These are phyloP conservation scores for Rhynchophorus ferrugineus DNA, from an alignment of 1,140 invertebrate species.

Conservation along the genomic window DNA sequence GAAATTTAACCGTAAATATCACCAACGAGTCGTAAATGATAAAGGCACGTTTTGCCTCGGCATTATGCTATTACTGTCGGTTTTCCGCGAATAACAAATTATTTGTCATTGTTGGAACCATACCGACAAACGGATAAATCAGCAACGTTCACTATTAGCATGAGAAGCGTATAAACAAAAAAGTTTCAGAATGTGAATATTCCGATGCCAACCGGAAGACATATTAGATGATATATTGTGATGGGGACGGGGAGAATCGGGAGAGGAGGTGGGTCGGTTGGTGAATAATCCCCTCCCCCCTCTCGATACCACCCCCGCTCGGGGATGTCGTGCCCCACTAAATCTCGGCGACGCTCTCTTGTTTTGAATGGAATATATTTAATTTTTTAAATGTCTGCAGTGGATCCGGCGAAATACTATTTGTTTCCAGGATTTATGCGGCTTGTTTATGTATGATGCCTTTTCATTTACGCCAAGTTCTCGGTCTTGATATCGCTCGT, in stretches of 20 bases:
- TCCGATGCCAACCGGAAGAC: slow-evolving; percentile 36
- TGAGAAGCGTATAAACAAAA: slow-evolving; percentile 35
- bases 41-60: slow-evolving; percentile 10
- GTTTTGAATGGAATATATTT: too few relatives aligned
- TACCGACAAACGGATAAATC: slow-evolving; percentile 30
- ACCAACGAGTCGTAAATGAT: neutral
- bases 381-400: too few relatives aligned
- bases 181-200: slow-evolving; percentile 34
- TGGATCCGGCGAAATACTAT: too few relatives aligned
- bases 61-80: slow-evolving; percentile 16
- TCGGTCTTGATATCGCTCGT: too few relatives aligned
- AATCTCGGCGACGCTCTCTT: too few relatives aligned
- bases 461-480: too few relatives aligned
- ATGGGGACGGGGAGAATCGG: neutral
- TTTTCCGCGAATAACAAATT: slow-evolving; percentile 20
- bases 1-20: neutral
- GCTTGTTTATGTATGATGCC: too few relatives aligned
- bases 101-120: slow-evolving; percentile 25
- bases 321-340: too few relatives aligned
- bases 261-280: too few relatives aligned
- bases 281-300: too few relatives aligned
- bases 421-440: too few relatives aligned
- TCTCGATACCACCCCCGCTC: too few relatives aligned
- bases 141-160: slow-evolving; percentile 25
- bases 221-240: slow-evolving; percentile 33